Base-by-base conservation (phyloP, 2,888 invertebrate species). In the Gymnocheta viridis region DNA sequence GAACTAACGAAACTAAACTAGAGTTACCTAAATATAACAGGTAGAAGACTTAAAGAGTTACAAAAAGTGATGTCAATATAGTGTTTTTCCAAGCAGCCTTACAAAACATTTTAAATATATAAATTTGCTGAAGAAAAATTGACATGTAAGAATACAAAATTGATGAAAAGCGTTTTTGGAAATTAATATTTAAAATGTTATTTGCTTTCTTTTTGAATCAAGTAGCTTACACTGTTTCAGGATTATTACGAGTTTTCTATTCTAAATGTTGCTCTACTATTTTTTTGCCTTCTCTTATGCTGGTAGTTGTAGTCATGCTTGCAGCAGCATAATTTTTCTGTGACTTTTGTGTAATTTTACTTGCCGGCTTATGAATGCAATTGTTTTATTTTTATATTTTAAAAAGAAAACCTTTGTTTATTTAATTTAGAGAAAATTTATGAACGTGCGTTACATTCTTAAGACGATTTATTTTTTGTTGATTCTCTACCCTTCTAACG, bases 361-460 rank as follows among this genome's bases (percentile, higher is more conserved):
- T 35, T 27, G 29, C n/a, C 41, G 12, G 38, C 67, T 47, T 58
- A 22, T 44, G 22, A 47, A 47, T 32, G 44, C 4, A 17, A 19
- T 22, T n/a, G 12, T 69, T 69, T 58, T 51, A 9, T 12, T 22
- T 78, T 22, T 51, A 2, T 14, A 2, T 35, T 73, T 22, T 24
- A 24, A 35, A 49, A 24, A n/a, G 24, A 60, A 44, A 76, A 32
- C 27, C 2, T 64, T 54, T 54, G 29, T 56, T 66, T 56, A 76
- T 56, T 66, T 32, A 54, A 76, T 76, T 64, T 66, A 44, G 32
- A 32, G 27, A 64, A 62, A 19, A 14, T 4, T 19, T 17, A 54
- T 10, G 29, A 54, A 66, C 56, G 44, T 74, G 74, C 54, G 12
- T 51, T 24, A 32, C 58, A 27, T 49, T 38, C 69, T 22, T 9